phyloP scores from a whole-genome alignment of 2,113 vertebrate species.

The Anoura caudifer region DNA sequence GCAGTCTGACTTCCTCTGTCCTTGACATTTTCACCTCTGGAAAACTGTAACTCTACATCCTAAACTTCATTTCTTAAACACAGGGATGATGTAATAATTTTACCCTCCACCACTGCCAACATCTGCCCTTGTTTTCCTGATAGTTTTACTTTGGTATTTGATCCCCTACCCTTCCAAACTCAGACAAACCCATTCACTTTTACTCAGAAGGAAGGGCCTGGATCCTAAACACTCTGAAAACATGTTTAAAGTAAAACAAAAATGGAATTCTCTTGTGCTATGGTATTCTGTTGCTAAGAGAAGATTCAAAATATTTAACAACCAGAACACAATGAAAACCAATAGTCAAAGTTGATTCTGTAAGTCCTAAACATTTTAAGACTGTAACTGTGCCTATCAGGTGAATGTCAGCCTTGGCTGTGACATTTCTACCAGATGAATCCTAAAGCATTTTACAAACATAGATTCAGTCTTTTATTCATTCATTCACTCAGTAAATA shows the following conservation, averaged over 20 bases:
- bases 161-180: neutral
- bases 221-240: neutral
- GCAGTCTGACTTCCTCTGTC: conserved; percentile 4
- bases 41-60: neutral
- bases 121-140: neutral
- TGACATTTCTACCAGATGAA: neutral
- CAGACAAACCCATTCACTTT: neutral
- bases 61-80: conserved; percentile 8
- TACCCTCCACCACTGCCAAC: neutral
- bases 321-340: neutral
- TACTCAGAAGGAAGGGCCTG: neutral
- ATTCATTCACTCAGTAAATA: neutral
- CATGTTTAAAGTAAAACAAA: neutral
- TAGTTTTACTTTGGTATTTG: neutral
- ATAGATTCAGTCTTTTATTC: neutral
- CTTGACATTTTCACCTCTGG: neutral
- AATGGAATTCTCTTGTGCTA: neutral
- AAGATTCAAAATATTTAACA: conserved; percentile 20
- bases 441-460: conserved; percentile 26
- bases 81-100: neutral
- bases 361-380: neutral
- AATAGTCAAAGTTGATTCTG: neutral
- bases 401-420: neutral
- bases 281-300: neutral
- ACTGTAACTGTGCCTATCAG: neutral